Conservation (phyloP, 2,888 invertebrate genomes). For the Napeogenes inachia region DNA sequence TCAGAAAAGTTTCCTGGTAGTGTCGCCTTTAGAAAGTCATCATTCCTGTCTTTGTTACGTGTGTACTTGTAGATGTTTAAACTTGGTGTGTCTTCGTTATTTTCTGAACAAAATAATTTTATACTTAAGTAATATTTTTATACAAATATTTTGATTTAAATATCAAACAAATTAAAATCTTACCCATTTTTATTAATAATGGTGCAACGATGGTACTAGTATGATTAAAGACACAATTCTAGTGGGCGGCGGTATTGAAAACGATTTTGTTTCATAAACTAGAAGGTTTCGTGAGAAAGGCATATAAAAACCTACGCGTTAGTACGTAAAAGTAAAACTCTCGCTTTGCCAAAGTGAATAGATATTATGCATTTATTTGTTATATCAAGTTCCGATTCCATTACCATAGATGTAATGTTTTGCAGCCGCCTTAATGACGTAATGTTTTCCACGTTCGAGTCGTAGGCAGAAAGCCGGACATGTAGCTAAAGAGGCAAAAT, state of each 20-base stretch:
- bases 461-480: conserved; percentile 68
- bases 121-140: not conserved
- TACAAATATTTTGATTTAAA: not conserved
- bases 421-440: conserved; percentile 53
- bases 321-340: conserved; percentile 8
- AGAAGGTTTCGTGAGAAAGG: conserved; percentile 26
- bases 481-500: conserved; percentile 55
- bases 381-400: conserved; percentile 25
- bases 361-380: conserved; percentile 13
- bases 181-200: conserved; percentile 20
- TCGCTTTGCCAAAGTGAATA: conserved; percentile 10
- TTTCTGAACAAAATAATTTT: conserved; percentile 26
- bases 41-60: conserved; percentile 41
- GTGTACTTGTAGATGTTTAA: conserved; percentile 57
- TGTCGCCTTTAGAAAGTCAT: conserved; percentile 38
- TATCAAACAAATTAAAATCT: conserved; percentile 18
- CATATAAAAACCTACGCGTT: conserved; percentile 15
- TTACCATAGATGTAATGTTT: conserved; percentile 27
- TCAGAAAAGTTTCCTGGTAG: conserved; percentile 27
- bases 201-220: conserved; percentile 8
- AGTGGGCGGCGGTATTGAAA: conserved; percentile 18
- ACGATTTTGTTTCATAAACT: conserved; percentile 22
- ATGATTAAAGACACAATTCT: conserved; percentile 12
- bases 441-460: conserved; percentile 58
- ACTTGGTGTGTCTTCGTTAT: conserved; percentile 32